phyloP scores from a whole-genome alignment of 2,797 vertebrate species.

The Melanotaenia maccullochi region DNA sequence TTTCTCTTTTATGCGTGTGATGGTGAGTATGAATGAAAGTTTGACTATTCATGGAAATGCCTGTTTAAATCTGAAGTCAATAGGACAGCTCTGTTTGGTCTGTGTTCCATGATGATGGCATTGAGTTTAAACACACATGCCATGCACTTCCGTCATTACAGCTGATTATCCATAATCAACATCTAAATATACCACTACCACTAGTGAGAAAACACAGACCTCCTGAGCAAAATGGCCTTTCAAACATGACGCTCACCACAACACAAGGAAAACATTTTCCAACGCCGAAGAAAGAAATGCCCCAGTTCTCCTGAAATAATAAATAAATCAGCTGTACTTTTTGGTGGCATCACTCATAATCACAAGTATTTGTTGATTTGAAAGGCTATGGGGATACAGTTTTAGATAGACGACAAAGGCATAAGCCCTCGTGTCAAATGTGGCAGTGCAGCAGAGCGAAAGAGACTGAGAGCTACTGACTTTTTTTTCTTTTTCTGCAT shows the following conservation, averaged over 20 bases:
- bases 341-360: conserved; percentile 83
- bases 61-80: conserved; percentile 57
- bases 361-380: conserved; percentile 84
- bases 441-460: conserved; percentile 37
- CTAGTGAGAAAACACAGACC: conserved; percentile 81
- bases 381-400: conserved; percentile 63
- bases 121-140: conserved; percentile 81
- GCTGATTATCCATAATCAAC: conserved; percentile 85
- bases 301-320: conserved; percentile 60
- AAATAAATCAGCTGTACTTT: conserved; percentile 75
- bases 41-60: conserved; percentile 47
- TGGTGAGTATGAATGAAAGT: conserved; percentile 18
- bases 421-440: conserved; percentile 60
- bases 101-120: conserved; percentile 70
- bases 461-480: conserved; percentile 39
- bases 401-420: conserved; percentile 66
- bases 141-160: conserved; percentile 82
- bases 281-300: conserved; percentile 51
- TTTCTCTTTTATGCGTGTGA: background rate
- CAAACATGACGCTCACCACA: conserved; percentile 72
- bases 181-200: conserved; percentile 79
- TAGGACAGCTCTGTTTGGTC: conserved; percentile 76
- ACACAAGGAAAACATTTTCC: conserved; percentile 77
- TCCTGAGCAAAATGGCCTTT: conserved; percentile 70
- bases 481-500: conserved; percentile 40